A percentile compares a stretch with the other conserved stretches of the same genome.
Conservation (phyloP, 1,140 invertebrate species). For the Cyclina sinensis region DNA sequence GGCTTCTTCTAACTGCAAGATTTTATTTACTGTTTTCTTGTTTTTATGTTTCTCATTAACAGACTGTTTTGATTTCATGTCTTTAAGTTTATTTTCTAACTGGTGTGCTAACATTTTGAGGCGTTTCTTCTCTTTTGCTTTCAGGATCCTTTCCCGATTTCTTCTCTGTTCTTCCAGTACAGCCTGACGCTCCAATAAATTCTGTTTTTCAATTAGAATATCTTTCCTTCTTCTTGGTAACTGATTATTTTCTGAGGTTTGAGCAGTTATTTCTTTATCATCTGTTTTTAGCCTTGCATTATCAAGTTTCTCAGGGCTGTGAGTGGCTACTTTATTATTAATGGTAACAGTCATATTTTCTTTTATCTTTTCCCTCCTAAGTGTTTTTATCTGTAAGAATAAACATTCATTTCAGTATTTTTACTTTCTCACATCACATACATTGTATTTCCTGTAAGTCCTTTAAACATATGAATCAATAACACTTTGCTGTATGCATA, state of each 20-base stretch:
- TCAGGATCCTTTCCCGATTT: slow-evolving; percentile 25
- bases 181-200: background rate
- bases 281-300: background rate
- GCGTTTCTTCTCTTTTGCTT: slow-evolving; percentile 70
- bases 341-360: slow-evolving; percentile 53
- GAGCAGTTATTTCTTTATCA: background rate
- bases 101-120: slow-evolving; percentile 72
- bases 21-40: background rate
- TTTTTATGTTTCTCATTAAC: slow-evolving; percentile 34
- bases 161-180: slow-evolving; percentile 6
- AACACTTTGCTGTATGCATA: too few species aligned
- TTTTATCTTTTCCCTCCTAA: slow-evolving; percentile 1
- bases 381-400: slow-evolving; percentile 38
- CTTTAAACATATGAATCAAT: too few species aligned
- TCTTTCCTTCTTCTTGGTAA: background rate
- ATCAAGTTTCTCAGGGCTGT: background rate
- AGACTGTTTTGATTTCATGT: slow-evolving; percentile 71
- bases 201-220: background rate
- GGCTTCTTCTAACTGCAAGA: background rate
- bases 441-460: too few species aligned
- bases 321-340: background rate
- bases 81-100: slow-evolving; percentile 73
- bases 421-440: too few species aligned
- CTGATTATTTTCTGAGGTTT: background rate
- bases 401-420: too few species aligned